phyloP scores from a whole-genome alignment of 1,140 invertebrate genomes.

The Pseudoatta argentina region DNA sequence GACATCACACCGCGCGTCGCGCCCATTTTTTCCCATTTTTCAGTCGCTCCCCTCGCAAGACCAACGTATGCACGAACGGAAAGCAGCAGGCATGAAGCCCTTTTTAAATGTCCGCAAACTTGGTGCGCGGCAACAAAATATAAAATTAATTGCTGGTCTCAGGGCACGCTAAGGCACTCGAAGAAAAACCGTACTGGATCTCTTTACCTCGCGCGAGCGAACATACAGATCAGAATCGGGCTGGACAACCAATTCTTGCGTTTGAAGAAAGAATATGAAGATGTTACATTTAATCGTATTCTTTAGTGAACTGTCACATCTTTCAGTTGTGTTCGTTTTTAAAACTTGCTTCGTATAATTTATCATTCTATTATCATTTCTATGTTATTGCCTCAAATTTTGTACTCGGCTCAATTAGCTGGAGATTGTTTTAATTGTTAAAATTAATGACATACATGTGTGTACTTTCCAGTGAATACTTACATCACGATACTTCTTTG shows the following conservation, averaged over 20 bases:
- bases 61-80: slow-evolving; percentile 69
- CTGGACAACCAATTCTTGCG: not conserved
- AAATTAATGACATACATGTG: not conserved
- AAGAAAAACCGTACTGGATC: not conserved
- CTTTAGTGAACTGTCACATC: not conserved
- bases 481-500: slow-evolving; percentile 18
- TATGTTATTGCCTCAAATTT: not conserved
- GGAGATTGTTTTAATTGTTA: not conserved
- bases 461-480: slow-evolving; percentile 9
- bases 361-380: not conserved
- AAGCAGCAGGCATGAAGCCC: slow-evolving; percentile 49
- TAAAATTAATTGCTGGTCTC: slow-evolving; percentile 57
- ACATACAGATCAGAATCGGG: not conserved
- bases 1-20: slow-evolving; percentile 74
- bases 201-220: not conserved
- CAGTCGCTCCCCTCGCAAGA: slow-evolving; percentile 51
- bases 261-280: not conserved
- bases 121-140: slow-evolving; percentile 53
- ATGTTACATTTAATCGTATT: not conserved
- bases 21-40: slow-evolving; percentile 61
- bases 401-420: not conserved
- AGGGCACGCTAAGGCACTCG: slow-evolving; percentile 27
- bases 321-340: not conserved
- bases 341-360: not conserved
- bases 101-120: slow-evolving; percentile 49